Percentiles rank a stretch among this genome's conserved stretches.
Evolutionary conservation across 2,113 vertebrate species (phyloP).

Genomic region (Chelonoidis abingdonii): DNA sequence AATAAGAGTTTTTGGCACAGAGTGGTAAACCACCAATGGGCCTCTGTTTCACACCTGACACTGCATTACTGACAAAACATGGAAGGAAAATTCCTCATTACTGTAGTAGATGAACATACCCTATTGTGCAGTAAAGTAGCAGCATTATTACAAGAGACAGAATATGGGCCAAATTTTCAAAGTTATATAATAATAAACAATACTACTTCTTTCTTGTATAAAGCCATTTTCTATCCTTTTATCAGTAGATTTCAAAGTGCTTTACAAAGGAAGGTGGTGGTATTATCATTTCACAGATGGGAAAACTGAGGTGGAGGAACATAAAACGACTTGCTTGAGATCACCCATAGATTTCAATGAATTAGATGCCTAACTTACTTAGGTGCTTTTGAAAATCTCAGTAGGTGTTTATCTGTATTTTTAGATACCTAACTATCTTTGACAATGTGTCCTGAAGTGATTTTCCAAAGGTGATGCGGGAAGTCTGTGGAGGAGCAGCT

Average conservation of each 20-base stretch:
- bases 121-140: not conserved
- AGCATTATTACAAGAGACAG: not conserved
- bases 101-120: not conserved
- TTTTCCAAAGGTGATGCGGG: accelerated
- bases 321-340: not conserved
- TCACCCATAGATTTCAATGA: not conserved
- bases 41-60: not conserved
- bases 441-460: not conserved
- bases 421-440: not conserved
- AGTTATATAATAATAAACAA: not conserved
- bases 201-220: not conserved
- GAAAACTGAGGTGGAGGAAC: not conserved
- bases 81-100: not conserved
- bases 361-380: not conserved
- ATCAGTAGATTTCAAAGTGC: not conserved
- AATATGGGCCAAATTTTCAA: not conserved
- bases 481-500: accelerated
- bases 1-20: not conserved
- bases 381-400: not conserved
- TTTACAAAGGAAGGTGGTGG: not conserved
- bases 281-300: not conserved
- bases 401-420: not conserved
- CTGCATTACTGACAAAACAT: not conserved
- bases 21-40: not conserved
- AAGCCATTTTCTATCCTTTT: not conserved